Evolutionary conservation across 2,888 invertebrate genomes (phyloP).

Genomic region (Lottia scabra): DNA sequence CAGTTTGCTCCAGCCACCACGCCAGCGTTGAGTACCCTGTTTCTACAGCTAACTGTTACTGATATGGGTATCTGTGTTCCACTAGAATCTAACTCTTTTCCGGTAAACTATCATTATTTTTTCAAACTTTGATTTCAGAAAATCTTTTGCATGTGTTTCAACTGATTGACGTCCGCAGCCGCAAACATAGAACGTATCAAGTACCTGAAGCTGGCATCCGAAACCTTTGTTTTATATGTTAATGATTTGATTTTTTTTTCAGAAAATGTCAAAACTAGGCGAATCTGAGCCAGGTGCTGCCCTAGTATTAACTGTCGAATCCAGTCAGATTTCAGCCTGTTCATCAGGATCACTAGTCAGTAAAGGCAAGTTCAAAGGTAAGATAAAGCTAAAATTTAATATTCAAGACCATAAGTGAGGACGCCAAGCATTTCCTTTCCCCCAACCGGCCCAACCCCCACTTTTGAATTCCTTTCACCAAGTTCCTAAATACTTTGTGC

Average conservation of each 20-base stretch:
- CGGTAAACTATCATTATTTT: slow-evolving; percentile 24
- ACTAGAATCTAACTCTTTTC: slow-evolving; percentile 79
- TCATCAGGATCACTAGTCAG: slow-evolving; percentile 96
- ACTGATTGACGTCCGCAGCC: too few species aligned
- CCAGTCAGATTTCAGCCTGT: slow-evolving; percentile 95
- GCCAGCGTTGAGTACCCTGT: slow-evolving; percentile 82
- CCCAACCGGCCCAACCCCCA: too few species aligned
- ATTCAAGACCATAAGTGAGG: too few species aligned
- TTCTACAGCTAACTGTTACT: slow-evolving; percentile 92
- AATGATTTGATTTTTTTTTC: not conserved
- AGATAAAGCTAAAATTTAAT: too few species aligned
- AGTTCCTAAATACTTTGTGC: too few species aligned
- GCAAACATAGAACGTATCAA: too few species aligned
- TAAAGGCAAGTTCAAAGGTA: slow-evolving; percentile 77
- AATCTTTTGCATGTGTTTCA: too few species aligned
- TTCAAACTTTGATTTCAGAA: too few species aligned
- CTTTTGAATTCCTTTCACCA: too few species aligned
- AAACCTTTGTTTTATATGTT: too few species aligned
- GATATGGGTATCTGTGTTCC: slow-evolving; percentile 97
- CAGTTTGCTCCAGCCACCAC: slow-evolving; percentile 44
- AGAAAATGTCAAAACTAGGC: slow-evolving; percentile 24
- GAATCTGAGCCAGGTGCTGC: slow-evolving; percentile 75
- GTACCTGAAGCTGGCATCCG: too few species aligned
- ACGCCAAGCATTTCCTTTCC: too few species aligned
- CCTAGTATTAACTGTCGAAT: slow-evolving; percentile 94